A percentile compares a stretch with the other conserved stretches of the same genome.
Evolutionary conservation across 2,113 vertebrate genomes (phyloP).

Genomic region (Argyrosomus japonicus): DNA sequence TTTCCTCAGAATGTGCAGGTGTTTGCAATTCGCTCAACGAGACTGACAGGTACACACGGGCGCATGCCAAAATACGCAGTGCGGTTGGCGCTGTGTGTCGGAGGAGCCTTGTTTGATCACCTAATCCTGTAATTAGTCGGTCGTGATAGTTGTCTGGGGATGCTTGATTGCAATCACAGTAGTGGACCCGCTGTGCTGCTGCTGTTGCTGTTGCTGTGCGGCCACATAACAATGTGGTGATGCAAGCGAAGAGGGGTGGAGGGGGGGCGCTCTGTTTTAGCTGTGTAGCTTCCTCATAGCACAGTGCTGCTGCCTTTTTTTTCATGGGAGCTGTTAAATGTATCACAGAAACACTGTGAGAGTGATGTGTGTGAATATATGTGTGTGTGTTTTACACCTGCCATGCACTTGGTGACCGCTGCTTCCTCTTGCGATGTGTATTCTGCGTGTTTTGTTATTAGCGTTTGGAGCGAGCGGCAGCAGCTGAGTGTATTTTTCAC

Average conservation of each 20-base stretch:
- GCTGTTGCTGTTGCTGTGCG: too few relatives aligned
- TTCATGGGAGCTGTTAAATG: neutral
- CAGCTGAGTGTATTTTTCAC: conserved; percentile 15
- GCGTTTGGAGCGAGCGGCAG: neutral
- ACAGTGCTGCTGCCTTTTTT: neutral
- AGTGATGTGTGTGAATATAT: neutral
- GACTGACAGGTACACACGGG: conserved; percentile 56
- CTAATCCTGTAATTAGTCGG: conserved; percentile 65
- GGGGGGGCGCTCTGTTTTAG: conserved; percentile 2
- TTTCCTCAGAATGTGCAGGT: conserved; percentile 30
- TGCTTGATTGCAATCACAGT: conserved; percentile 65
- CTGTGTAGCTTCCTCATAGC: too few relatives aligned
- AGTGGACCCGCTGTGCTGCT: conserved; percentile 16
- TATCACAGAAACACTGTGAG: neutral
- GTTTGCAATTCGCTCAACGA: conserved; percentile 47
- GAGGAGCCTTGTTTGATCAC: conserved; percentile 62
- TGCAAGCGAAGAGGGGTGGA: neutral
- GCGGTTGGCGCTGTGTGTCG: conserved; percentile 17
- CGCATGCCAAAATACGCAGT: conserved; percentile 62
- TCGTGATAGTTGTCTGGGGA: conserved; percentile 60
- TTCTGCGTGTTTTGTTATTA: neutral
- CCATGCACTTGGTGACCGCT: conserved; percentile 36
- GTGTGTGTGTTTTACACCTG: conserved; percentile 41
- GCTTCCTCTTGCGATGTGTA: conserved; percentile 48
- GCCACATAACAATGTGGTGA: conserved; percentile 24